phyloP scores from a whole-genome alignment of 2,797 vertebrate genomes.

The Podarcis siculus region DNA sequence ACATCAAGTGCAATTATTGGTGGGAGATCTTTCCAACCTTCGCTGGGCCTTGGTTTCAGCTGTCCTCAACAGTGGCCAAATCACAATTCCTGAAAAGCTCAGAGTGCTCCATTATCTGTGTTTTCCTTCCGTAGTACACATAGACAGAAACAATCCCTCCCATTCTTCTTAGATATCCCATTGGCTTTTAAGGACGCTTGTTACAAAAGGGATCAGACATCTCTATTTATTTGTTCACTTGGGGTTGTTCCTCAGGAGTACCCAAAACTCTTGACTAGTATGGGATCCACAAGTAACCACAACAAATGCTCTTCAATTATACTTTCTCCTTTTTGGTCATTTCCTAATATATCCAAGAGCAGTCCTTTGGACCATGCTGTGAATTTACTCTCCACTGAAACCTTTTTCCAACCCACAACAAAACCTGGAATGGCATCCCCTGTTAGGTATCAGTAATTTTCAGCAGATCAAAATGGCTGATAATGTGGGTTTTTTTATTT shows the following conservation, averaged over 20 bases:
- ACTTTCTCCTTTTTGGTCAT: no score
- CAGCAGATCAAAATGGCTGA: not conserved
- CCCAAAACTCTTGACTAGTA: not conserved
- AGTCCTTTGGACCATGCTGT: not conserved
- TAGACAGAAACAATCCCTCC: not conserved
- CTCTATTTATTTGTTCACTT: not conserved
- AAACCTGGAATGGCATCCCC: not conserved
- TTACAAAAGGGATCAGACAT: not conserved
- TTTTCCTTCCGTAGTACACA: not conserved
- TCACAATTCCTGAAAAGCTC: not conserved
- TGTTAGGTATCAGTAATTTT: not conserved
- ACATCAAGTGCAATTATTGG: not conserved
- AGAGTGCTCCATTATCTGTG: not conserved
- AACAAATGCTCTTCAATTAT: not conserved
- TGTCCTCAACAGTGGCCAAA: not conserved
- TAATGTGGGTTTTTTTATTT: no score
- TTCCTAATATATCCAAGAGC: not conserved
- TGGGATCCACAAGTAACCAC: not conserved
- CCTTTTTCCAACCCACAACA: not conserved
- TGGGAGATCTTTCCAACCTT: not conserved
- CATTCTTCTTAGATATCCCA: not conserved
- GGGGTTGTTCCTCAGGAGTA: not conserved
- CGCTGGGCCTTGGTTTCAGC: not conserved
- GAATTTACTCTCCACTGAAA: not conserved
- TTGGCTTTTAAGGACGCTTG: not conserved